Base-by-base conservation (phyloP, 1,140 invertebrate species). In the Ectropis grisescens region DNA sequence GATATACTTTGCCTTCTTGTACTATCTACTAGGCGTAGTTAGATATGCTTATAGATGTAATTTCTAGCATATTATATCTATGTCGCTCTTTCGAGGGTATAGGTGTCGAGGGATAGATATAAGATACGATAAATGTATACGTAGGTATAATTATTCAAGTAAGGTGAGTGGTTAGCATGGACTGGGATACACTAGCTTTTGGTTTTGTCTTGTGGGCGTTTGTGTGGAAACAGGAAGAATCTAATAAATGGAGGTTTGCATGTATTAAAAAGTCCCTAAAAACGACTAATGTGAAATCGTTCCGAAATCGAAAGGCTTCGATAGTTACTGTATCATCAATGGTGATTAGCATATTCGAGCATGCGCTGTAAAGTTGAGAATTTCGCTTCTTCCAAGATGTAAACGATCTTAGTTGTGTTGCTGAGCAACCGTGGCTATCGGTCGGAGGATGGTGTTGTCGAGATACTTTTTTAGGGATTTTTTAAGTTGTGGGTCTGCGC, bases 351-450 rank as follows among this genome's bases (percentile, higher is more conserved):
- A 40, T n/a, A 56, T 55, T 62, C 70, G 66, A 78, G 75, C 75
- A 80, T 80, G 75, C 71, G 72, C 72, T 76, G 70, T 80, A 71
- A 67, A 56, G 61, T 75, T 76, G 64, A 78, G 56, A 75, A 58
- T 72, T 64, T 65, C 59, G 75, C 75, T 80, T 78, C 53, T 68
- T 75, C 59, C 52, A 60, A 67, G 58, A 29, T 41, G 47, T 41
- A 32, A 39, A 38, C 30, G 52, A 58, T 37, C 28, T 57, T 54
- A 42, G 44, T 49, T 45, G 46, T 45, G 57, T 46, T 12, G 58
- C n/a, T n/a, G n/a, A n/a, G n/a, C 51, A 48, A 50, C 34, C 39
- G 53, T 55, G 69, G 61, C 74, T 62, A 61, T 75, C 71, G 71
- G 71, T 71, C 71, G 60, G 75, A 80, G 75, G 75, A 80, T 80